Evolutionary conservation across 2,888 invertebrate genomes (phyloP), one percentile per base, ranked within the genome.

Genomic region (Crocallis elinguaria): DNA sequence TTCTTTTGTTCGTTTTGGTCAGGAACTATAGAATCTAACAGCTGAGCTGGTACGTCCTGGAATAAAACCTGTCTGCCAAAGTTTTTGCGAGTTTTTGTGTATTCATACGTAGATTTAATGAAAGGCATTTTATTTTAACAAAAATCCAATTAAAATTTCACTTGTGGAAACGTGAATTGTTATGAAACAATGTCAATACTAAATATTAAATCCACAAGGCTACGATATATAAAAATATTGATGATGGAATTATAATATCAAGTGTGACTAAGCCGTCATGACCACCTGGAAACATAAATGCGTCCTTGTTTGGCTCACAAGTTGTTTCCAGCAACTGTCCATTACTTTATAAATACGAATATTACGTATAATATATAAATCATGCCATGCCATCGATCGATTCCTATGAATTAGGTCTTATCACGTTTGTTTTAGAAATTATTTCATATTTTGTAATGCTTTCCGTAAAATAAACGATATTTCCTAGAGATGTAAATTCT

Each of bases 61-160:
- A 93, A 93, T 42, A 91, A 75, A 49, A 88, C 82, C 60, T 90
- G 86, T 33, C 82, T 87, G 1, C 93, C 93, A 58, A 93, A 93
- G 52, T 85, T 79, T 56, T 77, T 83, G 25, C 93, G 84, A 35
- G 76, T 66, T 65, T 93, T 93, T 7, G 86, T 79, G 59, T 93
- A 93, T 52, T 85, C 85, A 48, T 87, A 91, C 6, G 75, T 77
- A 6, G 75, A 76, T 65, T 84, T 84, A 27, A 71, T 67, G 43
- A 78, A 86, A 21, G 73, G 73, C 61, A 75, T 71, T 77, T 79
- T 82, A 55, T 39, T 65, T 49, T 27, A 30, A 25, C 53, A 51
- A 43, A 16, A 32, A n/a, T 29, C 16, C 29, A 45, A 46, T 49
- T 23, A 39, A 42, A 25, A 53, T 35, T 55, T 41, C 46, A 12